Evolutionary conservation across 2,888 invertebrate genomes (phyloP), one percentile per base, ranked within the genome.

Genomic region (Balanococcus diminutus): DNA sequence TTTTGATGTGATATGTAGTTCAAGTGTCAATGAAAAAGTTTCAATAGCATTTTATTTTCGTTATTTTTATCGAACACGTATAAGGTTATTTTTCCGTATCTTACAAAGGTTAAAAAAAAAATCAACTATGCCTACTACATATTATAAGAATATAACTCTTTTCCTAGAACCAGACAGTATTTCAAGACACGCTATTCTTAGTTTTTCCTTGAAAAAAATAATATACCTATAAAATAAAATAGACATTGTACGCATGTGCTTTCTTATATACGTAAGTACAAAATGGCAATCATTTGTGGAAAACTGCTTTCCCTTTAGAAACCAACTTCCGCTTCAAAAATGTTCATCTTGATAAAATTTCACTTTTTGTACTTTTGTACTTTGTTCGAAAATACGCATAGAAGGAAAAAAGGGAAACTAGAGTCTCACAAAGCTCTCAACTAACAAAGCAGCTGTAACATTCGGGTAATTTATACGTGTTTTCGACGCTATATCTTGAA

Each of bases 291-390:
- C 75, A 75, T 75, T 75, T 75, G 36, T 32, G 6, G 19, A 75
- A 75, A 75, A 75, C 25, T 75, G 32, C 75, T 32, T 75, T 32
- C 75, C 5, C 75, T 75, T 75, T 75, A 32, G 75, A 75, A 75
- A 75, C n/a, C 25, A 31, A 75, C 75, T 75, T 75, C 75, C 75
- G 75, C 32, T 75, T 75, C 75, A n/a, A 75, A 75, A 75, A 75
- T 32, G 61, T 75, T 32, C 75, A 75, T 75, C 75, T 75, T 75
- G 75, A 75, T 75, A 75, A 75, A 75, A 75, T 75, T 75, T 75
- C 75, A 32, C 75, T 75, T 75, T 75, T 75, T 25, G 32, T 75
- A 75, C 36, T 75, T 75, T 14, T 25, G 32, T 19, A 19, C n/a
- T 75, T 75, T 75, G 31, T 75, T 75, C 67, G 28, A 14, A 2